Conservation (phyloP, 1,140 invertebrate species). For the Choristoneura fumiferana region DNA sequence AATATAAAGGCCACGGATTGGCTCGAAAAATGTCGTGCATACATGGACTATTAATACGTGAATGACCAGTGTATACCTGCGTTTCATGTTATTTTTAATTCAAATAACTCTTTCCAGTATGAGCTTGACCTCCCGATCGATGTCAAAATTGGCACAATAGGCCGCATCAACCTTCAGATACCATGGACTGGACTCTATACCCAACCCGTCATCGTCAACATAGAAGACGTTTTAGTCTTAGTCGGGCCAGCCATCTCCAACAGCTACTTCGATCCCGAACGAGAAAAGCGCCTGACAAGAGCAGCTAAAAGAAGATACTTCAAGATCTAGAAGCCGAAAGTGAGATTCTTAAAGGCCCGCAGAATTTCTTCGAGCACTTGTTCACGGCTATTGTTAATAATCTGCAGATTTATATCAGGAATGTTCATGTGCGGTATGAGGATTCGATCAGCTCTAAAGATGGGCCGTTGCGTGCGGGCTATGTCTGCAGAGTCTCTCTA, state of each 20-base stretch:
- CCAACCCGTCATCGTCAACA: conserved; percentile 83
- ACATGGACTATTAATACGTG: too few relatives aligned
- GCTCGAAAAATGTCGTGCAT: too few relatives aligned
- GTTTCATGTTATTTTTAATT: too few relatives aligned
- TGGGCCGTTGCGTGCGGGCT: conserved; percentile 86
- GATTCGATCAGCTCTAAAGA: conserved; percentile 84
- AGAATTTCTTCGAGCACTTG: conserved; percentile 85
- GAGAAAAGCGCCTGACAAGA: conserved; percentile 85
- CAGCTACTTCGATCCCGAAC: conserved; percentile 85
- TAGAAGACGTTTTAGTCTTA: conserved; percentile 88
- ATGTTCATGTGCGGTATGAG: conserved; percentile 91
- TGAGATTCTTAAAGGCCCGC: conserved; percentile 75
- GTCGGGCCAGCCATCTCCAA: conserved; percentile 85
- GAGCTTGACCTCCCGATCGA: conserved; percentile 89
- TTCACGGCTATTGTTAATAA: conserved; percentile 88
- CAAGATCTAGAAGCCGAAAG: conserved; percentile 76
- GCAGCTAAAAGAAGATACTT: conserved; percentile 83
- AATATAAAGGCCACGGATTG: too few relatives aligned
- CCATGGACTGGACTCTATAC: conserved; percentile 87
- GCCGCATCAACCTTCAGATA: conserved; percentile 87
- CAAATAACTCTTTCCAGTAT: conserved; percentile 80
- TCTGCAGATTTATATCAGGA: conserved; percentile 88
- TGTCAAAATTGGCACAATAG: conserved; percentile 88
- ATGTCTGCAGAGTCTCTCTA: conserved; percentile 88
- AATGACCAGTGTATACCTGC: too few relatives aligned